These are phyloP conservation scores for Drosophila nannoptera DNA, from an alignment of 1,140 invertebrate species.

Conservation along the genomic window DNA sequence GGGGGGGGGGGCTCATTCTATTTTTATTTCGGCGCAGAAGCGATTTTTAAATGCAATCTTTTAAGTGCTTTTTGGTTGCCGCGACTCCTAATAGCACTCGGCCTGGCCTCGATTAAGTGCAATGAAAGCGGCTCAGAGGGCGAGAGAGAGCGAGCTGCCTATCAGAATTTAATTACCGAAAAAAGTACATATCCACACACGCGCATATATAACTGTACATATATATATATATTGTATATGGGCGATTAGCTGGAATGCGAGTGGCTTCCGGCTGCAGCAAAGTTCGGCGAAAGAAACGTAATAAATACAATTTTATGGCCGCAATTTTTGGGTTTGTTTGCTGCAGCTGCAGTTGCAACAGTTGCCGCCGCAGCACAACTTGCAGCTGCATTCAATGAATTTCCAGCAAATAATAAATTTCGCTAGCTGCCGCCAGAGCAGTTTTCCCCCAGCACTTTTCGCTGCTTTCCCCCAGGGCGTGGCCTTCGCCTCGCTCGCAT, in stretches of 20 bases:
- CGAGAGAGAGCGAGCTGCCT: too few species aligned
- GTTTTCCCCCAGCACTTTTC: slow-evolving; percentile 38
- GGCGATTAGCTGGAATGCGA: too few species aligned
- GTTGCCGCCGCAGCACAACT: slow-evolving; percentile 30
- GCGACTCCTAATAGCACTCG: slow-evolving; percentile 63
- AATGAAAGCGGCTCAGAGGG: not conserved
- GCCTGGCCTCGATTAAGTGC: slow-evolving; percentile 59
- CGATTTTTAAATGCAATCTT: slow-evolving; percentile 67
- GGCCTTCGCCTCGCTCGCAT: slow-evolving; percentile 14
- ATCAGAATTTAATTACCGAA: slow-evolving; percentile 15
- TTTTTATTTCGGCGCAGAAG: slow-evolving; percentile 17
- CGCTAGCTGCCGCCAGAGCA: slow-evolving; percentile 21
- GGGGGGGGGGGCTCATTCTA: too few species aligned
- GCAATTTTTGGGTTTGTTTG: slow-evolving; percentile 44
- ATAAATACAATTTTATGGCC: slow-evolving; percentile 70
- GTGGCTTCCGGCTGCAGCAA: slow-evolving; percentile 42
- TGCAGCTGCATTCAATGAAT: slow-evolving; percentile 60
- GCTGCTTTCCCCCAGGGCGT: slow-evolving; percentile 6
- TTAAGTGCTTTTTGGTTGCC: slow-evolving; percentile 69
- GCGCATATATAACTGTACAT: not conserved
- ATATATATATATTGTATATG: not conserved
- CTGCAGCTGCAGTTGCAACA: slow-evolving; percentile 31
- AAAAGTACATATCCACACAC: not conserved
- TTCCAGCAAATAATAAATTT: slow-evolving; percentile 62
- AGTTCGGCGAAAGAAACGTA: slow-evolving; percentile 58